These are phyloP conservation scores for Achroia grisella DNA, from an alignment of 1,140 invertebrate genomes.

Conservation along the genomic window DNA sequence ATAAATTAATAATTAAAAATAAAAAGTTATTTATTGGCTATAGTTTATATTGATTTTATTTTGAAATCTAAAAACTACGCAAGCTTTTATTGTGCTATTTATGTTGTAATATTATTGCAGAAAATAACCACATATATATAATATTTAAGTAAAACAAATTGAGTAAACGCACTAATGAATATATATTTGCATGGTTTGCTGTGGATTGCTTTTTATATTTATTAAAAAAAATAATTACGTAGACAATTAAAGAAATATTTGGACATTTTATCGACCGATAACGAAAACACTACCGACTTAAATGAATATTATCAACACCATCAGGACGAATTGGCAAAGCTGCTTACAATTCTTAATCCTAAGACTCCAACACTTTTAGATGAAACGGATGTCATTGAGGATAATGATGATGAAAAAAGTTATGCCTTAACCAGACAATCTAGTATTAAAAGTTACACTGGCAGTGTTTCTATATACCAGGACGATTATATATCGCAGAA, in stretches of 20 bases:
- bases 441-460: conserved; percentile 46
- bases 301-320: conserved; percentile 56
- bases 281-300: conserved; percentile 50
- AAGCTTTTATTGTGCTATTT: no score
- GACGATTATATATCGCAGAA: conserved; percentile 46
- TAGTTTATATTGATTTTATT: no score
- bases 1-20: no score
- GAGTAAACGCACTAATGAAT: conserved; percentile 34
- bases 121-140: neutral
- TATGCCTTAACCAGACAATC: conserved; percentile 27
- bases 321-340: conserved; percentile 51
- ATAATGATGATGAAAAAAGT: conserved; percentile 61
- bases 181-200: conserved; percentile 68
- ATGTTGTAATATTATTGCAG: neutral
- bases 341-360: conserved; percentile 52
- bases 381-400: conserved; percentile 46
- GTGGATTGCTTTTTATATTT: conserved; percentile 29
- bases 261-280: conserved; percentile 69
- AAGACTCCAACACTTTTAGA: conserved; percentile 48
- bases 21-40: no score
- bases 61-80: no score
- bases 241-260: conserved; percentile 72
- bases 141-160: conserved; percentile 11
- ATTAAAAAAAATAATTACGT: conserved; percentile 22
- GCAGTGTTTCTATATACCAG: conserved; percentile 52